Evolutionary conservation across 2,797 vertebrate genomes (phyloP).

Genomic region (Spondyliosoma cantharus): DNA sequence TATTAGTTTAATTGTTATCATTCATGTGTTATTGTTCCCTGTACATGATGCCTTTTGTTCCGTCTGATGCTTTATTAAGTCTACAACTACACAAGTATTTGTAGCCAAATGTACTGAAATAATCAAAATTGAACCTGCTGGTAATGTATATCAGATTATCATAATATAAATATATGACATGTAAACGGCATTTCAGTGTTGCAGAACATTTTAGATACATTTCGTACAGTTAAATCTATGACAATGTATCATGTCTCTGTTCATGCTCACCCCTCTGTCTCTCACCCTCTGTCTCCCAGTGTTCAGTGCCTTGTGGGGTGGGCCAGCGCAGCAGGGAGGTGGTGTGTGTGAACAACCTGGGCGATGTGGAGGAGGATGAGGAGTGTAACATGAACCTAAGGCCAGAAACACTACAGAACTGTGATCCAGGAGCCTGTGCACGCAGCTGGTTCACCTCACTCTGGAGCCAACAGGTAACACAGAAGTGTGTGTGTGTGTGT

Average conservation of each 20-base stretch:
- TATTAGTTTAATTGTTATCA: too few relatives aligned
- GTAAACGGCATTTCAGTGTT: not conserved
- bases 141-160: not conserved
- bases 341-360: conserved; percentile 82
- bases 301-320: conserved; percentile 84
- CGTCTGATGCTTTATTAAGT: too few relatives aligned
- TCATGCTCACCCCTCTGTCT: not conserved
- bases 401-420: conserved; percentile 81
- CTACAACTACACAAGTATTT: too few relatives aligned
- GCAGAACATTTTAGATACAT: not conserved
- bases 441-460: conserved; percentile 84
- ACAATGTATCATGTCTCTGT: not conserved
- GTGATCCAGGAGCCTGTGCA: conserved; percentile 84
- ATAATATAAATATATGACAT: not conserved
- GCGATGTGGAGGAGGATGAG: conserved; percentile 79
- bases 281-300: conserved; percentile 61
- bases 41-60: too few relatives aligned
- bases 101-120: too few relatives aligned
- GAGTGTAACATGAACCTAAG: conserved; percentile 84
- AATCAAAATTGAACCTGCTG: not conserved
- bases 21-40: too few relatives aligned
- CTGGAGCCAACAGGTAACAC: conserved; percentile 83
- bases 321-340: conserved; percentile 83
- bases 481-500: not conserved
- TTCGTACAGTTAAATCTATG: not conserved